phyloP scores from a whole-genome alignment of 2,113 vertebrate species.

The Tichodroma muraria region DNA sequence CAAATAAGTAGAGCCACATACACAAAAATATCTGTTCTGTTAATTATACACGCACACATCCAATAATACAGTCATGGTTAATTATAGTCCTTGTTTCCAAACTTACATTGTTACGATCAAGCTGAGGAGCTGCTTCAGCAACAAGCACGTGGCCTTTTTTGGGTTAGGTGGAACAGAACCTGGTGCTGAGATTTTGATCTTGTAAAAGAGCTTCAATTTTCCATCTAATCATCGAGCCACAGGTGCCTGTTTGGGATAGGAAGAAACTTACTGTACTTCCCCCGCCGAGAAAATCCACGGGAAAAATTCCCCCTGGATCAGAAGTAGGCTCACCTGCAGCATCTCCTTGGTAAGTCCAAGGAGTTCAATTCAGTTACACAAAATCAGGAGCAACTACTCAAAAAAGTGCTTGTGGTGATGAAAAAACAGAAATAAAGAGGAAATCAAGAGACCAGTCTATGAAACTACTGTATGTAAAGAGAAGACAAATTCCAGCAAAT shows the following conservation, averaged over 20 bases:
- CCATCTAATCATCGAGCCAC: not conserved
- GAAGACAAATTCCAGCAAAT: not conserved
- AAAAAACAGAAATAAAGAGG: not conserved
- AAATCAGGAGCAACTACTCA: not conserved
- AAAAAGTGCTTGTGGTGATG: not conserved
- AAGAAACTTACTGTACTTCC: not conserved
- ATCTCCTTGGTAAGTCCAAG: not conserved
- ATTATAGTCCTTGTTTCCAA: conserved; percentile 41
- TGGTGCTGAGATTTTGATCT: not conserved
- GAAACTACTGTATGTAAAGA: not conserved
- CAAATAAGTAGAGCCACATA: conserved; percentile 40
- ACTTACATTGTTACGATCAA: not conserved
- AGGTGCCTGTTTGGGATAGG: not conserved
- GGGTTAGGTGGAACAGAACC: not conserved
- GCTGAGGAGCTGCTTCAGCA: not conserved
- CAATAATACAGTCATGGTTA: conserved; percentile 38
- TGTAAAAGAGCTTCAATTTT: not conserved
- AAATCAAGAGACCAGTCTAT: not conserved
- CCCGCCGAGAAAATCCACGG: not conserved
- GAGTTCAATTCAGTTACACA: not conserved
- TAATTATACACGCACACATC: conserved; percentile 53
- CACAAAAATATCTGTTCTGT: conserved; percentile 41
- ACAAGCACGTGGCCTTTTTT: not conserved
- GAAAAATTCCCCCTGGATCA: not conserved
- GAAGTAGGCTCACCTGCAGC: not conserved